Evolutionary conservation across 2,888 invertebrate species (phyloP).

Genomic region (Aelia acuminata): DNA sequence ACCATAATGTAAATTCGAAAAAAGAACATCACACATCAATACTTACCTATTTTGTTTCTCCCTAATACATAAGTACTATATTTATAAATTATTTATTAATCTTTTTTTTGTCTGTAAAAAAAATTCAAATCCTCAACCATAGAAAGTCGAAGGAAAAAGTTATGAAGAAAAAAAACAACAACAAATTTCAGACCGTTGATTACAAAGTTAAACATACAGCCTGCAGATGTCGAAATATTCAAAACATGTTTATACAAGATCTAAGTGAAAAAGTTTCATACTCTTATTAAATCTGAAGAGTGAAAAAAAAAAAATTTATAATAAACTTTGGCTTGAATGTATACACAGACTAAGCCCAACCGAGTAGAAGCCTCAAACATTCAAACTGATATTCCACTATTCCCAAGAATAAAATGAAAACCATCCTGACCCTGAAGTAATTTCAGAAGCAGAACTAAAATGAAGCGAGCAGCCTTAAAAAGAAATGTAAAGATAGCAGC

Average conservation of each 20-base stretch:
- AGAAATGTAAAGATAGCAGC: background rate
- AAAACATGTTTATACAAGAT: background rate
- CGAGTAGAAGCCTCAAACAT: background rate
- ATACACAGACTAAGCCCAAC: background rate
- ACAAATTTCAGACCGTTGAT: too few species aligned
- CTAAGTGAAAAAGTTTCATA: background rate
- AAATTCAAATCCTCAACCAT: too few species aligned
- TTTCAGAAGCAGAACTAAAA: background rate
- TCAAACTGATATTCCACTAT: background rate
- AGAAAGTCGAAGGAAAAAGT: too few species aligned
- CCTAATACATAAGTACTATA: too few species aligned
- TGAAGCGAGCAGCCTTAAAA: background rate
- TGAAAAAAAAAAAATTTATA: too few species aligned
- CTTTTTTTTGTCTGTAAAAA: too few species aligned
- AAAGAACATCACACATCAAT: too few species aligned
- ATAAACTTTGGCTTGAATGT: background rate
- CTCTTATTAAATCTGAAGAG: background rate
- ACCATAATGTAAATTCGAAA: too few species aligned
- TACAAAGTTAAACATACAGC: too few species aligned
- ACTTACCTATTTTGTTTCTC: too few species aligned
- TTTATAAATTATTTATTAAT: too few species aligned
- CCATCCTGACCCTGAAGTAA: background rate
- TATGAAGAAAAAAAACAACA: too few species aligned
- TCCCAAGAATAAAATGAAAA: background rate
- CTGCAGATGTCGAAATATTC: background rate